A percentile compares a stretch with the other conserved stretches of the same genome.
Evolutionary conservation across 2,888 invertebrate genomes (phyloP).

Genomic region (Aelia acuminata): DNA sequence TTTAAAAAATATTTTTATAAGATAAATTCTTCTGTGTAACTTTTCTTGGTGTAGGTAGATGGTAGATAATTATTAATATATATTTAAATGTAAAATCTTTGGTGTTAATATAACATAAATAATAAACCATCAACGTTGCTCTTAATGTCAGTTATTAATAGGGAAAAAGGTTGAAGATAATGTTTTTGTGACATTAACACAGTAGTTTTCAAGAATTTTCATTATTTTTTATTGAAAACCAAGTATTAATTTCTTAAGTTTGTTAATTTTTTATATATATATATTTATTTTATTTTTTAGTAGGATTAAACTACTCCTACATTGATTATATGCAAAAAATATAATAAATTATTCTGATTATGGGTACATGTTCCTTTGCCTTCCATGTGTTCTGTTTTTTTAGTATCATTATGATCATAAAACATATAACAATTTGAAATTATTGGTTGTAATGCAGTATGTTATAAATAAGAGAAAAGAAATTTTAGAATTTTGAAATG

Average conservation of each 20-base stretch:
- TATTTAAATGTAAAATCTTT: neutral
- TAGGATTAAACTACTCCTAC: neutral
- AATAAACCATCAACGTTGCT: neutral
- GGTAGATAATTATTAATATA: neutral
- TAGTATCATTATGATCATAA: neutral
- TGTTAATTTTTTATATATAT: neutral
- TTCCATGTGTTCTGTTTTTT: neutral
- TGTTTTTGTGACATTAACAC: neutral
- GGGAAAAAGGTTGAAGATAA: neutral
- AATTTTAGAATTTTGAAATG: neutral
- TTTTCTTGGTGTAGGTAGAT: constrained; percentile 37
- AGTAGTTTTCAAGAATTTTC: neutral
- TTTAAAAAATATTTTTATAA: constrained; percentile 26
- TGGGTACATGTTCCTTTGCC: neutral
- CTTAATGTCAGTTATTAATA: neutral
- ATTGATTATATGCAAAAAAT: neutral
- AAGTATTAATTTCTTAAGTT: neutral
- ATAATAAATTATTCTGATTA: constrained; percentile 16
- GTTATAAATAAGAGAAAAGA: neutral
- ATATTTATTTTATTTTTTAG: neutral
- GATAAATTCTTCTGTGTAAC: constrained; percentile 13
- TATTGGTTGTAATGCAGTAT: neutral
- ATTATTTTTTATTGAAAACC: neutral
- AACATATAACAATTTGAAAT: neutral
- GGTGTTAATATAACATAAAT: neutral